A percentile compares a stretch with the other conserved stretches of the same genome.
phyloP scores from a whole-genome alignment of 2,113 vertebrate genomes.

The Clarias magur region DNA sequence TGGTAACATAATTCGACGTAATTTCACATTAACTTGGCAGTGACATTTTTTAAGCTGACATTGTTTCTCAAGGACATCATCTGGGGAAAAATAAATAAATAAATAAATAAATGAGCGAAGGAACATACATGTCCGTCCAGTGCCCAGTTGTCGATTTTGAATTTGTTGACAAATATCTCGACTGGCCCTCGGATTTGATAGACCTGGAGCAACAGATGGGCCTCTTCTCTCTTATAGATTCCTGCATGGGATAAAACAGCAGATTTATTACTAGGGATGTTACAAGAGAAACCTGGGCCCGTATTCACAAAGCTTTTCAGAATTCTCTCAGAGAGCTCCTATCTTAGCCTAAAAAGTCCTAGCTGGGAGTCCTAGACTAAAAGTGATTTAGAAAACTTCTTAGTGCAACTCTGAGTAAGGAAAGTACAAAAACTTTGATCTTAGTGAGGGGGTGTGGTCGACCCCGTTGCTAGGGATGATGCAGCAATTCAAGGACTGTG shows the following conservation, averaged over 20 bases:
- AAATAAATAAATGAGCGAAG: background rate
- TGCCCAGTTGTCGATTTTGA: constrained; percentile 94
- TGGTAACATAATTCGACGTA: background rate
- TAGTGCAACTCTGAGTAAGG: too few species aligned
- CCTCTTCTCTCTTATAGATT: constrained; percentile 89
- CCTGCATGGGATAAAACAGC: constrained; percentile 68
- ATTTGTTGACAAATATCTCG: constrained; percentile 93
- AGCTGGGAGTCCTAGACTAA: too few species aligned
- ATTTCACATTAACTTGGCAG: background rate
- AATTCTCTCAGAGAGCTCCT: too few species aligned
- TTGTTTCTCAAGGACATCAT: background rate
- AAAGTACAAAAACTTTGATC: too few species aligned
- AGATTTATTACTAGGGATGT: background rate
- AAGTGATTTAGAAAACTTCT: too few species aligned
- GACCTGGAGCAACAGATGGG: constrained; percentile 92
- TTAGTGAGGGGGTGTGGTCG: too few species aligned
- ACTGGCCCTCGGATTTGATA: constrained; percentile 88
- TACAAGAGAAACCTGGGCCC: background rate
- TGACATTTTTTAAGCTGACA: background rate
- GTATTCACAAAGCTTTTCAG: too few species aligned
- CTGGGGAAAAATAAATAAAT: constrained; percentile 16
- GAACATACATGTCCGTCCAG: constrained; percentile 91
- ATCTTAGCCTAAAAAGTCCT: too few species aligned
- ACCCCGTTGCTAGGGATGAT: too few species aligned
- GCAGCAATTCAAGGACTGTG: too few species aligned